Evolutionary conservation across 2,797 vertebrate species (phyloP), one percentile per base, ranked within the genome.

Genomic region (Eulemur albifrons): DNA sequence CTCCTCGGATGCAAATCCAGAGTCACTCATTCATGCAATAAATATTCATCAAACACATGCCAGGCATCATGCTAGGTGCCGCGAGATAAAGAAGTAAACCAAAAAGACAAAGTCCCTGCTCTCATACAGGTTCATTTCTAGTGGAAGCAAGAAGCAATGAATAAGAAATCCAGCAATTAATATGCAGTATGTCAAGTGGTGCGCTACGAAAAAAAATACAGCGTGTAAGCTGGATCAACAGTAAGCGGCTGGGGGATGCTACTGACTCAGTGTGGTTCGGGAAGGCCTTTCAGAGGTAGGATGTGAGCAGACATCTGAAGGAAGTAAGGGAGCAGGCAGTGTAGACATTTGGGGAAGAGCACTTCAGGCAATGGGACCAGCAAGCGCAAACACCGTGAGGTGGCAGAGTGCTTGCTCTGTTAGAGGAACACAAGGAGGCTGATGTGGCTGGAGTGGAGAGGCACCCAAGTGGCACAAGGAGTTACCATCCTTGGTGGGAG

Each of bases 1-100:
- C 35, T 67, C 57, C 73, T 59, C 25, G 83, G 25, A 88, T 52
- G 3, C 63, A 97, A 95, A 93, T n/a, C 59, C 72, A 88, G 86
- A 72, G 52, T 72, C 75, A 84, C n/a, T 84, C 88, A 90, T 82
- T 81, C 70, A 69, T 20, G 63, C 20, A 35, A 76, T 40, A 92
- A 75, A 52, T 32, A 48, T 40, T 61, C 81, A 70, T 0, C 4
- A 23, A 93, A 18, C 59, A 93, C 61, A 50, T 88, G 57, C 87
- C 40, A 67, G 69, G 85, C 20, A 65, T 9, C 4, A 40, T 67
- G 77, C 45, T 59, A 81, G n/a, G 17, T 77, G 27, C 59, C 20
- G 4, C 23, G 45, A 80, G 61, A 88, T 48, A 76, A 90, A 65
- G 40, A 52, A 81, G 15, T 5, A 57, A 87, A n/a, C n/a, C 59